A percentile compares a stretch with the other conserved stretches of the same genome.
phyloP scores from a whole-genome alignment of 2,888 invertebrate genomes.

The Pyralis farinalis region DNA sequence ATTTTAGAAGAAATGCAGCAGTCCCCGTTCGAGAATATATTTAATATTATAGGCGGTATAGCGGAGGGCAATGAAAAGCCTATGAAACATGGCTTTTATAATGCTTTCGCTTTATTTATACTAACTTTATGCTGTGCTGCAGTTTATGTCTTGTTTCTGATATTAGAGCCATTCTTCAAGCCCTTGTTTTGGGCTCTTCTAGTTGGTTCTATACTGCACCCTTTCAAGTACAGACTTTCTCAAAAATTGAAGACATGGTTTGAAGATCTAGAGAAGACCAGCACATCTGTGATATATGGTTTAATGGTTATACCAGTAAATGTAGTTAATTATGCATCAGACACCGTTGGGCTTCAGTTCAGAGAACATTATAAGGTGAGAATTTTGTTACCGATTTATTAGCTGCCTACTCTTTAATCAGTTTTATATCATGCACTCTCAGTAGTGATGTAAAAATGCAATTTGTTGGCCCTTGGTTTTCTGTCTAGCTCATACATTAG shows the following conservation, averaged over 20 bases:
- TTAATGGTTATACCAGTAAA: slow-evolving; percentile 86
- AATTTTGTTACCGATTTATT: not conserved
- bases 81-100: slow-evolving; percentile 95
- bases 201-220: slow-evolving; percentile 98
- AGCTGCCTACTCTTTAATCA: too few species aligned
- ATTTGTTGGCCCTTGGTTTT: too few species aligned
- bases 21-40: slow-evolving; percentile 84
- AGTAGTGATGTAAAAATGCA: too few species aligned
- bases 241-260: slow-evolving; percentile 90
- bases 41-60: slow-evolving; percentile 84
- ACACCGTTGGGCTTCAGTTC: slow-evolving; percentile 86
- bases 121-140: slow-evolving; percentile 85
- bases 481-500: too few species aligned
- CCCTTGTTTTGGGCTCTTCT: slow-evolving; percentile 97
- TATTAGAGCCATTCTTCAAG: slow-evolving; percentile 94
- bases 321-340: slow-evolving; percentile 87
- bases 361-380: slow-evolving; percentile 82
- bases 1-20: slow-evolving; percentile 64
- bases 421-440: not conserved
- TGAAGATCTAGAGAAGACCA: slow-evolving; percentile 83
- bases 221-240: slow-evolving; percentile 92
- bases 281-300: slow-evolving; percentile 83
- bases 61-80: slow-evolving; percentile 92
- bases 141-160: slow-evolving; percentile 89
- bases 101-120: slow-evolving; percentile 90